Evolutionary conservation across 1,140 invertebrate genomes (phyloP).

Genomic region (Dreissena polymorpha): DNA sequence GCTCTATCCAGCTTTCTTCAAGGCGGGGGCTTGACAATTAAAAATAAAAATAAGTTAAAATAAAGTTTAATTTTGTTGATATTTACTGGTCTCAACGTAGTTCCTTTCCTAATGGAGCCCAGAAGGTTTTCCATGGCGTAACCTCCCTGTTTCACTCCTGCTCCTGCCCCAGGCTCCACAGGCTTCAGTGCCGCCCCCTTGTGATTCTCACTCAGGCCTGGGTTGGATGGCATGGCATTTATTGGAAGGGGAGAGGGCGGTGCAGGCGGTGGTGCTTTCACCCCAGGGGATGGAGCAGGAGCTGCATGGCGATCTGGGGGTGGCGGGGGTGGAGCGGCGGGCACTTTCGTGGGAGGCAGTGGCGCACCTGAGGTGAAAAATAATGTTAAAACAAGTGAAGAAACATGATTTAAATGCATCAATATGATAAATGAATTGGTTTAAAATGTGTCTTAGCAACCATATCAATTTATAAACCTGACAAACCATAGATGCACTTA

Average conservation of each 20-base stretch:
- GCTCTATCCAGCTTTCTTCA: too few relatives aligned
- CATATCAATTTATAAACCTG: too few relatives aligned
- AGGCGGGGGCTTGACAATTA: too few relatives aligned
- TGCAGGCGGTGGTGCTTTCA: conserved; percentile 51
- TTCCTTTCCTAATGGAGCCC: conserved; percentile 88
- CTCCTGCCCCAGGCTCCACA: conserved; percentile 65
- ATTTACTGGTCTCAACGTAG: conserved; percentile 82
- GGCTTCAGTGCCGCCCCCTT: conserved; percentile 82
- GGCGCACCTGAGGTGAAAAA: not conserved
- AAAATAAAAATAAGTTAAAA: too few relatives aligned
- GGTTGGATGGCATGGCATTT: conserved; percentile 14
- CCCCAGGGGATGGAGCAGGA: conserved; percentile 63
- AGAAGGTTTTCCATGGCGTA: conserved; percentile 85
- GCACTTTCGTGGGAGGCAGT: conserved; percentile 51
- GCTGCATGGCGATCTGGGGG: conserved; percentile 34
- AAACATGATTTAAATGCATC: too few relatives aligned
- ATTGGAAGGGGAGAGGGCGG: conserved; percentile 13
- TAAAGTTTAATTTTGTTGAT: too few relatives aligned
- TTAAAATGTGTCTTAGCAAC: too few relatives aligned
- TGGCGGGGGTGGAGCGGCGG: conserved; percentile 49
- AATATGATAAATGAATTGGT: too few relatives aligned
- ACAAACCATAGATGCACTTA: too few relatives aligned
- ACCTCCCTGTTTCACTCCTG: conserved; percentile 70
- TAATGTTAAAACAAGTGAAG: not conserved
- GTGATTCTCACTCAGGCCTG: conserved; percentile 87